Percentiles rank a stretch among this genome's conserved stretches.
These are phyloP conservation scores for Dromas ardeola DNA, from an alignment of 2,113 vertebrate genomes.

Conservation along the genomic window DNA sequence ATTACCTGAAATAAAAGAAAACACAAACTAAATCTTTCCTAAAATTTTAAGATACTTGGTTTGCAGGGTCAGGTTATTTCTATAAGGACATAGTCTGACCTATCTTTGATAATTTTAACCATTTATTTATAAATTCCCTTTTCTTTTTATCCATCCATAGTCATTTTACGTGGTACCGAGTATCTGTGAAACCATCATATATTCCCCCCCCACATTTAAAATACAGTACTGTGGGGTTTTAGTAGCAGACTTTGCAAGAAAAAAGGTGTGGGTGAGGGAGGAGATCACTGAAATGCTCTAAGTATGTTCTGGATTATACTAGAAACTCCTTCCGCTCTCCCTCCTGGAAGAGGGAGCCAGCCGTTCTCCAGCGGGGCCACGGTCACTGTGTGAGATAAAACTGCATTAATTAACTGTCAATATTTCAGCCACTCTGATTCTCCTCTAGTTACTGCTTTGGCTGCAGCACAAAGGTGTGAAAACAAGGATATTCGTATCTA, in stretches of 20 bases:
- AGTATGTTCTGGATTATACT: neutral
- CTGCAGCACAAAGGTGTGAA: neutral
- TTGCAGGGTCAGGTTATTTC: neutral
- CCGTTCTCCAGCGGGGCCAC: neutral
- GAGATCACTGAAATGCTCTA: neutral
- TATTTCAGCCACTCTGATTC: neutral
- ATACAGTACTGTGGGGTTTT: neutral
- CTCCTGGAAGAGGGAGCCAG: neutral
- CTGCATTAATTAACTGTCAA: neutral
- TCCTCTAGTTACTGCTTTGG: neutral
- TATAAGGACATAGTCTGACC: neutral
- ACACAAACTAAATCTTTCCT: neutral
- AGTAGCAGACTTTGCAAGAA: neutral
- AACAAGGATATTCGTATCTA: neutral
- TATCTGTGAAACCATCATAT: neutral
- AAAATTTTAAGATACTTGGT: neutral
- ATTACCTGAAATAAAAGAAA: slow-evolving; percentile 62
- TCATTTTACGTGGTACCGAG: neutral
- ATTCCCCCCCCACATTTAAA: neutral
- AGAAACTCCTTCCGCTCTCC: neutral
- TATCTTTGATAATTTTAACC: neutral
- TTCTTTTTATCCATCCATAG: neutral
- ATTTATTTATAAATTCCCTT: neutral
- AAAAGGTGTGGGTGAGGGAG: neutral
- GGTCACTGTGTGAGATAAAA: neutral